Evolutionary conservation across 2,888 invertebrate genomes (phyloP), one percentile per base, ranked within the genome.

Genomic region (Hirtodrosophila confusa): DNA sequence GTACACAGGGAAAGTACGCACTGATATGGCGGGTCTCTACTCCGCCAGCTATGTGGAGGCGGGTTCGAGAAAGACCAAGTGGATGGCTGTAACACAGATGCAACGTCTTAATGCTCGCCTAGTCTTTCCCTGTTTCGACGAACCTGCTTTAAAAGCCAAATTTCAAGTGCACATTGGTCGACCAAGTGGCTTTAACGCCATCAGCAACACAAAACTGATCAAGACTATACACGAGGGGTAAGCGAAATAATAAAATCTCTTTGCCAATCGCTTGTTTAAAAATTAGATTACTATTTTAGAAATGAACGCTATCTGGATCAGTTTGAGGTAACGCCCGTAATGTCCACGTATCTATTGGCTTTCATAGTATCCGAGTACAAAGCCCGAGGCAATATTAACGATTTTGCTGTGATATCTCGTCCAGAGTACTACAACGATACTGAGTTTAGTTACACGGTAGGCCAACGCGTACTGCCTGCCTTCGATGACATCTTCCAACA

Each of bases 281-380:
- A 43, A 56, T 56, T 33, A 24, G 2, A 29, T 17, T 54, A 9
- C 24, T 12, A 31, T 67, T 71, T 33, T 44, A 87, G 85, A 5
- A 45, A 57, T 10, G 68, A 71, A 47, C 85, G 84, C 0, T 79
- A 57, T 35, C 53, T 84, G 41, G 90, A 90, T 68, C 78, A 79
- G 10, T 90, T 89, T 43, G 73, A 75, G 4, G 71, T 65, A 9
- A 93, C 94, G 0, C 91, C 93, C 0, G 89, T 91, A 7, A 96
- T 97, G 96, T 95, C 96, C 3, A 93, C 96, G 0, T 97, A 98
- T 86, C 92, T 97, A 1, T 92, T 97, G n/a, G 97, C 97, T 0
- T 96, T 96, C 88, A 92, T 96, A 2, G 94, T 97, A 3, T 93
- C 93, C 0, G 92, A 93, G 73, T 93, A 93, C 62, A 78, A 60